These are phyloP conservation scores for Drosophila heteroneura DNA, from an alignment of 2,888 invertebrate genomes.

Conservation along the genomic window DNA sequence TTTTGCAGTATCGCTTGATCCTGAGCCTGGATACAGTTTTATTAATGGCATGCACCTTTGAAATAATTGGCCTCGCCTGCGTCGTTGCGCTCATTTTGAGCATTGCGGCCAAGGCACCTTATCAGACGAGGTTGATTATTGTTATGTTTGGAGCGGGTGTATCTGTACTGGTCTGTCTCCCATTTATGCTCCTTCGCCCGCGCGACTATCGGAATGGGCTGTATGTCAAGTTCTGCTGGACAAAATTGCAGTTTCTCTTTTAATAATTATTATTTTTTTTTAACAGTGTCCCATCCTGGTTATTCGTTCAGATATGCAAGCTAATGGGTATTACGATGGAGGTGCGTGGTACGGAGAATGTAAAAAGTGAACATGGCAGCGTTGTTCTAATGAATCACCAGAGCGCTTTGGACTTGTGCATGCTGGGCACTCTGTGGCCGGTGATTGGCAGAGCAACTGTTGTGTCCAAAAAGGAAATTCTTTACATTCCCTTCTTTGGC, in stretches of 20 bases:
- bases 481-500: conserved; percentile 94
- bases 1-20: conserved; percentile 7
- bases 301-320: conserved; percentile 86
- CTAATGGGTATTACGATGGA: conserved; percentile 89
- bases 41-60: conserved; percentile 81
- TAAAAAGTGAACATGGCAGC: conserved; percentile 90
- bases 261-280: conserved; percentile 1
- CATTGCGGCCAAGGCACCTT: conserved; percentile 87
- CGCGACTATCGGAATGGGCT: conserved; percentile 91
- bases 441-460: conserved; percentile 92
- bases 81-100: conserved; percentile 81
- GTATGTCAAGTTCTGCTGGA: conserved; percentile 87
- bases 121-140: conserved; percentile 89
- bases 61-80: conserved; percentile 82
- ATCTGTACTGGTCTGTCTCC: conserved; percentile 88
- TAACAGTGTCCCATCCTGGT: conserved; percentile 89
- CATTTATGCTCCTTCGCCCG: conserved; percentile 91
- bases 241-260: not conserved
- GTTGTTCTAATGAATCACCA: conserved; percentile 96
- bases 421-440: conserved; percentile 86
- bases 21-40: not conserved
- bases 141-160: conserved; percentile 88
- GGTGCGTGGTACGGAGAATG: conserved; percentile 91
- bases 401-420: conserved; percentile 93
- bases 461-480: conserved; percentile 93